phyloP scores from a whole-genome alignment of 2,888 invertebrate species.

The Heliconius sara region DNA sequence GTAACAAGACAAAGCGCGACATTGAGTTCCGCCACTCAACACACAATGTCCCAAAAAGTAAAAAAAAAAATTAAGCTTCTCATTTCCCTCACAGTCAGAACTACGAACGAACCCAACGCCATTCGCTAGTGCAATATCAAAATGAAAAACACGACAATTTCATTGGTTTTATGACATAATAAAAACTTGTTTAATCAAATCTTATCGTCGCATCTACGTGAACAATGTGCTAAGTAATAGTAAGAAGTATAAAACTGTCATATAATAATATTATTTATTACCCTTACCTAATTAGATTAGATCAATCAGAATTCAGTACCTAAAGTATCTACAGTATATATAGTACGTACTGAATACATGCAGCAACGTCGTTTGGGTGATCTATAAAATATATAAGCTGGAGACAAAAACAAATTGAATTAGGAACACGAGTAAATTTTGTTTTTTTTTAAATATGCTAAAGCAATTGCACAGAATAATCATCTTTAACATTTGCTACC shows the following conservation, averaged over 20 bases:
- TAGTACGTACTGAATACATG: neutral
- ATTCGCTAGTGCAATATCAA: neutral
- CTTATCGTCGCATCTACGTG: conserved; percentile 41
- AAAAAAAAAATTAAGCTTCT: no score
- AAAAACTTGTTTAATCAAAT: conserved; percentile 55
- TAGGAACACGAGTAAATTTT: no score
- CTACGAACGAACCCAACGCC: neutral
- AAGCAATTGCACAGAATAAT: no score
- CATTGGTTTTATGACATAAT: conserved; percentile 23
- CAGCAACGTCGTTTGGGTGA: neutral
- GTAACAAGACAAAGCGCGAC: neutral
- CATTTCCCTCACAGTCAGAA: no score
- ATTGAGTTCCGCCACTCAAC: neutral
- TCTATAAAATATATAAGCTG: no score
- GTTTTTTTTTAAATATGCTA: no score
- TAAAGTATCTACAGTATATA: neutral
- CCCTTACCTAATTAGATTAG: neutral
- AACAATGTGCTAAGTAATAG: conserved; percentile 48
- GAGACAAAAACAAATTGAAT: no score
- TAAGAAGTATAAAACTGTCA: conserved; percentile 27
- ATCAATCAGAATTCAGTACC: neutral
- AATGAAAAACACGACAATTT: conserved; percentile 22
- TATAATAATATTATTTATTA: conserved; percentile 6
- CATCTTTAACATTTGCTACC: no score
- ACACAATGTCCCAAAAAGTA: neutral